These are phyloP conservation scores for Metellina segmentata DNA, from an alignment of 2,888 invertebrate species.

Conservation along the genomic window DNA sequence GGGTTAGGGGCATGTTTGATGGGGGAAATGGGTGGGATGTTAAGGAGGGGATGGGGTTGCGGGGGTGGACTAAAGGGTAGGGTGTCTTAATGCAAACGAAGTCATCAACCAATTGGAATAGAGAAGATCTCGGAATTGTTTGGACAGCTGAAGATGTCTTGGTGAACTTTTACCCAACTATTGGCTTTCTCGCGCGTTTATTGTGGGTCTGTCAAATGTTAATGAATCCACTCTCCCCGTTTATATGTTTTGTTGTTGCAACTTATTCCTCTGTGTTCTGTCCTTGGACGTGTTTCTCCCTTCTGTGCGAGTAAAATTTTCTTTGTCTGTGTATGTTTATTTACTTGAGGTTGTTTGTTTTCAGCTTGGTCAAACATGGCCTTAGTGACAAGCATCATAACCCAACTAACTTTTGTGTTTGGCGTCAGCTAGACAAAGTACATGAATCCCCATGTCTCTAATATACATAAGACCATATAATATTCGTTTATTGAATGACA, in stretches of 20 bases:
- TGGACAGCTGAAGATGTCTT: background rate
- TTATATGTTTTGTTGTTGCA: background rate
- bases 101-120: conserved; percentile 50
- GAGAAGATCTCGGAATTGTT: background rate
- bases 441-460: no score
- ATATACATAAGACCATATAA: no score
- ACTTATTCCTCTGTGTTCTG: background rate
- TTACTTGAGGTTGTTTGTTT: no score
- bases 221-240: background rate
- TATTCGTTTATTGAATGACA: no score
- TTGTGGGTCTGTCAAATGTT: background rate
- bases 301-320: no score
- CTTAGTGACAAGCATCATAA: no score
- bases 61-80: conserved; percentile 10
- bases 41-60: background rate
- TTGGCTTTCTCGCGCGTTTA: background rate
- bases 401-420: no score
- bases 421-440: no score
- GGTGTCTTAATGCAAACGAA: conserved; percentile 31
- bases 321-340: no score
- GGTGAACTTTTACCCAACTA: background rate
- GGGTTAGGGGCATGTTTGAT: conserved; percentile 44
- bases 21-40: background rate
- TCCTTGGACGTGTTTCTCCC: background rate
- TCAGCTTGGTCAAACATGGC: no score